phyloP scores from a whole-genome alignment of 2,113 vertebrate genomes.

The Pachypanchax playfairii region DNA sequence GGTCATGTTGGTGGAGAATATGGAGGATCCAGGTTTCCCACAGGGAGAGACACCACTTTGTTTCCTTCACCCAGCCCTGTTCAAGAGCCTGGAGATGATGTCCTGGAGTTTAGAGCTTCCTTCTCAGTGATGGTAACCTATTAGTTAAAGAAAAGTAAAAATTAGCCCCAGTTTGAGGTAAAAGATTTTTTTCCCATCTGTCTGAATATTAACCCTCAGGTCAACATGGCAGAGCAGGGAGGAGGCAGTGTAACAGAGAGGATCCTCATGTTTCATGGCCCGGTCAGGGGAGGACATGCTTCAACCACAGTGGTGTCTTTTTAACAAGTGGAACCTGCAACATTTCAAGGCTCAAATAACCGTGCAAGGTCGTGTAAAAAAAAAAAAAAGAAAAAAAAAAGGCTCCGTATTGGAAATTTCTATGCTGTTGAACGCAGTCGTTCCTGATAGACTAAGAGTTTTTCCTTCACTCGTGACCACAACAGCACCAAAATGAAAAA shows the following conservation, averaged over 20 bases:
- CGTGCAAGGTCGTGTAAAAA: too few species aligned
- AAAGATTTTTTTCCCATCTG: conserved; percentile 46
- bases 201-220: conserved; percentile 70
- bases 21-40: conserved; percentile 75
- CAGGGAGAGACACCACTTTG: conserved; percentile 69
- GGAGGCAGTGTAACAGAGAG: conserved; percentile 21
- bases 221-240: conserved; percentile 43
- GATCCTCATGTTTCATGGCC: conserved; percentile 37
- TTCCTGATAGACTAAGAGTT: conserved; percentile 16
- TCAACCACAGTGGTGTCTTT: conserved; percentile 18
- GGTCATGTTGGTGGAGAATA: conserved; percentile 85
- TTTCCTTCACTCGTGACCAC: conserved; percentile 8
- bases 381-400: too few species aligned
- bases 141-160: conserved; percentile 56
- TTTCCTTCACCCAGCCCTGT: conserved; percentile 62
- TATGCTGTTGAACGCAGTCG: conserved; percentile 29
- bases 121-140: conserved; percentile 73
- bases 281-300: conserved; percentile 22
- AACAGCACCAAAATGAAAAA: conserved; percentile 17
- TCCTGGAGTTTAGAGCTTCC: conserved; percentile 53
- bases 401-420: conserved; percentile 51
- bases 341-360: conserved; percentile 46
- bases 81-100: conserved; percentile 55
- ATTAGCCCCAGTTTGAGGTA: conserved; percentile 57
- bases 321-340: conserved; percentile 53